Conservation (phyloP, 1,140 invertebrate species). For the Batillaria attramentaria region DNA sequence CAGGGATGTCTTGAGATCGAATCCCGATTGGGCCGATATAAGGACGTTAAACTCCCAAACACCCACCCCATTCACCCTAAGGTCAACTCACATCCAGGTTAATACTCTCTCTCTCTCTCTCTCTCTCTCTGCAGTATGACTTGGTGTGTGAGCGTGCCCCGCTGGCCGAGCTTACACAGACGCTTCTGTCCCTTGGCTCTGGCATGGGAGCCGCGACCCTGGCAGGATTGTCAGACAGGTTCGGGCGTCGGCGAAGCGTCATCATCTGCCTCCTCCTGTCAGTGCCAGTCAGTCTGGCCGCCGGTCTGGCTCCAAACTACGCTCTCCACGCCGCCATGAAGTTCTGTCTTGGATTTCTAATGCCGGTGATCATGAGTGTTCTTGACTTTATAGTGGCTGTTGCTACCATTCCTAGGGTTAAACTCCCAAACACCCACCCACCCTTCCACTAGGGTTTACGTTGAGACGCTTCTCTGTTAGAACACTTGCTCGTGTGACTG, state of each 20-base stretch:
- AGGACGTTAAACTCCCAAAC: no score
- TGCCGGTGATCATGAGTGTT: background rate
- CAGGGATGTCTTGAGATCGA: no score
- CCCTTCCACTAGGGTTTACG: no score
- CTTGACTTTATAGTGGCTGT: no score
- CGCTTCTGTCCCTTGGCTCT: constrained; percentile 23
- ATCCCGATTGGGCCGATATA: no score
- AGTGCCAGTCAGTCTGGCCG: background rate
- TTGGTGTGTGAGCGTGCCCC: constrained; percentile 34
- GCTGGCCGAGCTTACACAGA: constrained; percentile 33
- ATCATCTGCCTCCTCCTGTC: constrained; percentile 9
- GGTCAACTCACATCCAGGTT: background rate
- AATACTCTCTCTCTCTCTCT: background rate
- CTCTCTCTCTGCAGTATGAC: constrained; percentile 26
- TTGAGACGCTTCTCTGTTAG: no score
- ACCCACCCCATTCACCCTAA: no score
- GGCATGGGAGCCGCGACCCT: constrained; percentile 24
- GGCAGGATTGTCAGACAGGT: constrained; percentile 27
- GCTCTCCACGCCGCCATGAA: constrained; percentile 24
- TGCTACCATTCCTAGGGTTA: no score
- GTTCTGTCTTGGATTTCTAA: constrained; percentile 30
- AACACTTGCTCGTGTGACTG: no score
- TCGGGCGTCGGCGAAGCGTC: constrained; percentile 24
- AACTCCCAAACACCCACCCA: no score
- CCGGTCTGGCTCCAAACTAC: constrained; percentile 19